Evolutionary conservation across 2,113 vertebrate species (phyloP), one percentile per base, ranked within the genome.

Genomic region (Cyanoderma ruficeps): DNA sequence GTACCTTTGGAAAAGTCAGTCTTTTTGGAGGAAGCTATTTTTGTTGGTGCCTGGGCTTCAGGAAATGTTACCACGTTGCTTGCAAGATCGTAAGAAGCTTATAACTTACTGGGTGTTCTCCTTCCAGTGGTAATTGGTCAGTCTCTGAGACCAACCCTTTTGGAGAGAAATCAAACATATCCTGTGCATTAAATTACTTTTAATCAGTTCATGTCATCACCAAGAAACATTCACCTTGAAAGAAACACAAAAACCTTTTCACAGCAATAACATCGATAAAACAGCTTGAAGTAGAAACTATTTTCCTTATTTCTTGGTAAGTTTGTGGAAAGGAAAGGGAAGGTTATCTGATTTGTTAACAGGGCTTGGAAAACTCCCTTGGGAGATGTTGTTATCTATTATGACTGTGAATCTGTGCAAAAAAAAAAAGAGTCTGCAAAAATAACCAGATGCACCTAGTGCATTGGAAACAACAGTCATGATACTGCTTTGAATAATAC

Each of bases 401-500:
- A 80, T 55, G 28, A 18, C 37, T 89, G 74, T 3, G 0, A 81
- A 44, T 81, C 60, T 87, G 77, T 65, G 46, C 65, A 82, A 52
- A 93, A 91, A 71, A n/a, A n/a, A n/a, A 59, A 81, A 55, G 55
- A 85, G 64, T 46, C 70, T 90, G 21, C 53, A 77, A 37, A 96
- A 97, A 91, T 61, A 93, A 78, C 44, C 59, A 91, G 37, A 76
- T 83, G 61, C 22, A 16, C 49, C 79, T 61, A 44, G 27, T 83
- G 83, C 74, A 31, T 6, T 72, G 49, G 69, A 91, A 95, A 88
- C 78, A 81, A 53, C 57, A 86, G 42, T 80, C 61, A 61, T 80
- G 85, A 84, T 74, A 77, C 70, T 80, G 63, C 52, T 94, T 87
- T 89, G 74, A 95, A 86, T 96, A 91, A 89, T 74, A 52, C 28